Evolutionary conservation across 2,797 vertebrate genomes (phyloP).

Genomic region (Malurus leucopterus): DNA sequence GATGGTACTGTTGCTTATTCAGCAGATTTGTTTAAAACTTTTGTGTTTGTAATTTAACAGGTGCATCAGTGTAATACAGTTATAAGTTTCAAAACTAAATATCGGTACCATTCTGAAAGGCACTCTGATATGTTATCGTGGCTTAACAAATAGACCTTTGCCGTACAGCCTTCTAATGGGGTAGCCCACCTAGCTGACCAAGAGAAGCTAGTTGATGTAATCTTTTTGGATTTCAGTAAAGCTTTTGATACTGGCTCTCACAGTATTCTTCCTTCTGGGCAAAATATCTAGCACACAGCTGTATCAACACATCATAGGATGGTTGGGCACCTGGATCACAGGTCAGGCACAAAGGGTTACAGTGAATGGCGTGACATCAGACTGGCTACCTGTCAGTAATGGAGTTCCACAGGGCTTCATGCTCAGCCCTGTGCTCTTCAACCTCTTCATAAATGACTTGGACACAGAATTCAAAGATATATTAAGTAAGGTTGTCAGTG

Average conservation of each 20-base stretch:
- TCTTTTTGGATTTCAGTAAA: neutral
- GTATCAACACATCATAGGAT: neutral
- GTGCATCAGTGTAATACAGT: neutral
- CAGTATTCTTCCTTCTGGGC: neutral
- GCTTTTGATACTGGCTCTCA: neutral
- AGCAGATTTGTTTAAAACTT: neutral
- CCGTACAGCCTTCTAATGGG: neutral
- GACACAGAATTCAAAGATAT: neutral
- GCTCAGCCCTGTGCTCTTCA: neutral
- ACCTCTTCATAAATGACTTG: neutral
- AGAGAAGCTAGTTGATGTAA: neutral
- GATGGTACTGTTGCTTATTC: neutral
- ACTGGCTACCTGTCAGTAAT: neutral
- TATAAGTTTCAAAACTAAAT: neutral
- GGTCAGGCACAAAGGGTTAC: neutral
- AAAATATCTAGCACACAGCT: neutral
- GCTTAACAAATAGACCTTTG: neutral
- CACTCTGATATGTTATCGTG: neutral
- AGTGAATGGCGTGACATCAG: neutral
- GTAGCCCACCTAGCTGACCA: neutral
- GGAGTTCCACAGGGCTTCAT: no score
- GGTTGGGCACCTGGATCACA: rapidly evolving
- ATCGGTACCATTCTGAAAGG: rapidly evolving
- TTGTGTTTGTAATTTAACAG: neutral
- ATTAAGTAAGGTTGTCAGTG: neutral